Evolutionary conservation across 2,113 vertebrate genomes (phyloP), one percentile per base, ranked within the genome.

Genomic region (Rhodinocichla rosea): DNA sequence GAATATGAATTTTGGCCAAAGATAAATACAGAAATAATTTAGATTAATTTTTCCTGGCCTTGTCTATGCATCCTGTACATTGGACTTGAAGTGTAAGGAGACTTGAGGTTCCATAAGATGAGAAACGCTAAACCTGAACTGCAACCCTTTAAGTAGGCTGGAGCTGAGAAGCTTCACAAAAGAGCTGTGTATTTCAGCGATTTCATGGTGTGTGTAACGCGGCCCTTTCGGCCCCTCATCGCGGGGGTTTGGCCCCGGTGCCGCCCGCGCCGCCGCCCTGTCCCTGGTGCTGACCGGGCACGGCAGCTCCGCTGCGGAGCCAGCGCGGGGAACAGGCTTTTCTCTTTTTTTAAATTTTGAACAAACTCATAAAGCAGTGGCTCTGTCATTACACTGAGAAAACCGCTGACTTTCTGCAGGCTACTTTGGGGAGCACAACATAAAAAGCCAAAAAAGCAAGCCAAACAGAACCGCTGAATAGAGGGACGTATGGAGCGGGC

Each of bases 251-350:
- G 4, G 23, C 35, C 65, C n/a, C 28, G 40, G 33, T 24, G 23
- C 57, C 23, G 42, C 64, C 74, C 22, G 45, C 20, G 33, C 79
- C 21, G 44, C 49, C 83, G 73, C 87, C 87, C 91, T 93, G 91
- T 85, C 91, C 81, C 91, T 89, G 91, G 86, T 89, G 86, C 91
- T 93, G 86, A 89, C 75, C 42, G 74, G 47, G 32, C 7, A 17
- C 56, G 2, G 67, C 59, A 52, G 78, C 52, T 13, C 9, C 15
- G 12, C 7, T 8, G 45, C 30, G 65, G 9, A 23, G 80, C 67
- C 67, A 10, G 35, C 14, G 12, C 44, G 19, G 35, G 10, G 9
- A 73, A 50, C 8, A 18, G 40, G 13, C 2, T 28, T 64, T 42
- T 35, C 2, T 60, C 2, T 7, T 32, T 18, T 55, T 55, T 21